A percentile compares a stretch with the other conserved stretches of the same genome.
Evolutionary conservation across 2,113 vertebrate species (phyloP).

Genomic region (Albula glossodonta): DNA sequence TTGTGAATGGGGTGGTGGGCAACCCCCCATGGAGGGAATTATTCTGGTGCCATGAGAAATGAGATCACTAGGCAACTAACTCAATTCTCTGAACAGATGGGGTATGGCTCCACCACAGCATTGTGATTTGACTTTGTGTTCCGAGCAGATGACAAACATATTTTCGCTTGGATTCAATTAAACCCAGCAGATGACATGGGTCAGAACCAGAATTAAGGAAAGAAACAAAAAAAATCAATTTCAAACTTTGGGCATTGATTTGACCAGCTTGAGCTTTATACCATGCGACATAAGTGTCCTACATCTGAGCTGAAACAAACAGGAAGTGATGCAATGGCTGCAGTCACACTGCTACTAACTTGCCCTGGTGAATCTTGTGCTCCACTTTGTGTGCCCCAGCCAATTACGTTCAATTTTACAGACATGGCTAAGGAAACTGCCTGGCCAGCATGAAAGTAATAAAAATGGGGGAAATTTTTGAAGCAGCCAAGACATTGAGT

Average conservation of each 20-base stretch:
- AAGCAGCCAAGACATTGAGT: too few species aligned
- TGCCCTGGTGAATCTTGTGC: background rate
- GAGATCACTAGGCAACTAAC: constrained; percentile 1
- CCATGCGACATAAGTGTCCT: too few species aligned
- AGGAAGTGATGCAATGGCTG: background rate
- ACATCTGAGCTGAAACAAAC: too few species aligned
- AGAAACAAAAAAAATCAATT: too few species aligned
- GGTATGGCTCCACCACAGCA: background rate
- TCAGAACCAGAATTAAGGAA: too few species aligned
- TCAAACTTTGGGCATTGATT: too few species aligned
- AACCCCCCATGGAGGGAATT: background rate
- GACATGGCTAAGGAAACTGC: background rate
- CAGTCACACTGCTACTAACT: background rate
- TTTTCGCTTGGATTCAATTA: background rate
- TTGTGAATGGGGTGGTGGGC: background rate
- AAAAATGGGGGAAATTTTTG: too few species aligned
- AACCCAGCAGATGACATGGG: background rate
- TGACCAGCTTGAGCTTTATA: too few species aligned
- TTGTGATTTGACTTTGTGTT: background rate
- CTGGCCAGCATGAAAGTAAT: too few species aligned
- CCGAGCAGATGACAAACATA: background rate
- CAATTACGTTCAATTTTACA: background rate
- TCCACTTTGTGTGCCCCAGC: background rate
- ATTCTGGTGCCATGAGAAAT: background rate
- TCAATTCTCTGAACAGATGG: constrained; percentile 7